These are phyloP conservation scores for Drosophila mayaguana DNA, from an alignment of 2,888 invertebrate species.

Conservation along the genomic window DNA sequence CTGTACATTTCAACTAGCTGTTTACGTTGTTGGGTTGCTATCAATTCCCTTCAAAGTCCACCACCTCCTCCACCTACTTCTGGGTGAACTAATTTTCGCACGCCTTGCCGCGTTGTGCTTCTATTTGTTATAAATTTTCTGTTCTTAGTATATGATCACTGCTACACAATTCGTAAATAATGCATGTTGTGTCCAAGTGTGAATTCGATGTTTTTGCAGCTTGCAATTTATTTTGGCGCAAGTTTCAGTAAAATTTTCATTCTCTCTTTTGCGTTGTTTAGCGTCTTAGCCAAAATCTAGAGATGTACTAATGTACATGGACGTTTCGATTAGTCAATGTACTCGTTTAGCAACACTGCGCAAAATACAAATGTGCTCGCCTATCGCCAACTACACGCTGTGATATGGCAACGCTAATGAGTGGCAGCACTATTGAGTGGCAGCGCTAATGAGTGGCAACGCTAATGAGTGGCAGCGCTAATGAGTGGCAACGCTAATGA, in stretches of 20 bases:
- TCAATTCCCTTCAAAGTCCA: constrained; percentile 8
- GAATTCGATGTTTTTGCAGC: not conserved
- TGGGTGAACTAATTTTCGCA: constrained; percentile 19
- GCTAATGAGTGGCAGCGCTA: constrained; percentile 11
- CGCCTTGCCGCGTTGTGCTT: constrained; percentile 50
- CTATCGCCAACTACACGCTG: not conserved
- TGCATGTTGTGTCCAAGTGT: not conserved
- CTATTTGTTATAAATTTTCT: not conserved
- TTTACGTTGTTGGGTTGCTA: constrained; percentile 21
- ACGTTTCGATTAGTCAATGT: constrained; percentile 22
- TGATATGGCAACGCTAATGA: not conserved
- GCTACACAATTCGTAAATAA: not conserved
- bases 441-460: too few relatives aligned
- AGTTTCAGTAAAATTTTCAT: constrained; percentile 36
- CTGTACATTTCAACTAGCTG: constrained; percentile 32
- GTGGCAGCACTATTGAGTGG: constrained; percentile 21
- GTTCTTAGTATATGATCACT: not conserved
- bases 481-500: too few relatives aligned
- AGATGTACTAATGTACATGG: constrained; percentile 11
- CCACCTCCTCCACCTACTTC: constrained; percentile 6
- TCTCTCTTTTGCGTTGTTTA: constrained; percentile 53
- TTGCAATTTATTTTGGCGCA: constrained; percentile 24
- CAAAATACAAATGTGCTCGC: not conserved
- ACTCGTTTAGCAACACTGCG: not conserved
- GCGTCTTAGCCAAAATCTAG: constrained; percentile 45